phyloP scores from a whole-genome alignment of 2,888 invertebrate genomes.

The Apodemia mormo region DNA sequence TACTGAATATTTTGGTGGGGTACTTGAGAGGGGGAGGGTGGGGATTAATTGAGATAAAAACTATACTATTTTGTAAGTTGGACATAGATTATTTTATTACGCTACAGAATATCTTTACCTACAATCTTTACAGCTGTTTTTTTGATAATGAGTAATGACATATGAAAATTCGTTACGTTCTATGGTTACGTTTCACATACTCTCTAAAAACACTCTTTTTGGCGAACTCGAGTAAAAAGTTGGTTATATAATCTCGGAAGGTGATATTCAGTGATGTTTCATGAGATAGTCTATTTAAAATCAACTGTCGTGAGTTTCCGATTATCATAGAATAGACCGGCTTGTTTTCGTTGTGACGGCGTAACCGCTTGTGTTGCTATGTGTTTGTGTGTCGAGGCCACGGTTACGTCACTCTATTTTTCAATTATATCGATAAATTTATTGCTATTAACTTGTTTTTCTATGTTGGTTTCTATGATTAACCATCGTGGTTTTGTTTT shows the following conservation, averaged over 20 bases:
- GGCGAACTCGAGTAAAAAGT: too few relatives aligned
- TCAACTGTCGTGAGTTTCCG: neutral
- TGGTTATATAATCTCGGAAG: neutral
- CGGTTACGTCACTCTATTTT: constrained; percentile 17
- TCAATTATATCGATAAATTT: constrained; percentile 24
- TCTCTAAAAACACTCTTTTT: too few relatives aligned
- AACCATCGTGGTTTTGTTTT: neutral
- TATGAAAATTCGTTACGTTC: too few relatives aligned
- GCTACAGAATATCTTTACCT: too few relatives aligned
- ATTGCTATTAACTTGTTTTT: constrained; percentile 21
- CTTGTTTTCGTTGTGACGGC: neutral
- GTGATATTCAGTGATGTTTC: neutral
- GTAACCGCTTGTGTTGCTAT: neutral
- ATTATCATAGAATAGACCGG: neutral
- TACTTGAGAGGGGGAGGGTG: too few relatives aligned
- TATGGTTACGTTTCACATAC: too few relatives aligned
- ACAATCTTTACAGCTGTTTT: too few relatives aligned
- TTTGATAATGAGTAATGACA: too few relatives aligned
- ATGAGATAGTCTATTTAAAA: neutral
- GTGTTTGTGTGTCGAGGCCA: constrained; percentile 25
- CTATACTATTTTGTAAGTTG: too few relatives aligned
- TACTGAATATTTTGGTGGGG: too few relatives aligned
- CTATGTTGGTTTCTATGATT: constrained; percentile 7
- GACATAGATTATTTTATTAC: too few relatives aligned
- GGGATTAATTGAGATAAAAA: too few relatives aligned